These are phyloP conservation scores for Microtus montanus DNA, from an alignment of 2,113 vertebrate species.

Conservation along the genomic window DNA sequence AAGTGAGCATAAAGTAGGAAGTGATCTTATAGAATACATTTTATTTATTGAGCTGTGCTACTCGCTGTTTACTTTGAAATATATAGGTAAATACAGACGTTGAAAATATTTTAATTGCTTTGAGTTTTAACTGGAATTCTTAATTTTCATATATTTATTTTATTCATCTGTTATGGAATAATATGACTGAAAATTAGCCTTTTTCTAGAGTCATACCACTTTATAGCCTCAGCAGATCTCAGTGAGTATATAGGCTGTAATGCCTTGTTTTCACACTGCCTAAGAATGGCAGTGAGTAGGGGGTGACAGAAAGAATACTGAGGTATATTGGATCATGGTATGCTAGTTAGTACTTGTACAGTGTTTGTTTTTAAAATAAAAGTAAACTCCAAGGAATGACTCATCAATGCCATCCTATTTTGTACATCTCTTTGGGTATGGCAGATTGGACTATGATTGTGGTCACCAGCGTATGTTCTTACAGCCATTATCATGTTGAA, in stretches of 20 bases:
- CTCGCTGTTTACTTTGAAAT: not conserved
- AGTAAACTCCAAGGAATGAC: conserved; percentile 84
- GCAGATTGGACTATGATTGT: conserved; percentile 80
- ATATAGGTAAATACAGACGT: not conserved
- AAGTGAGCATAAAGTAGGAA: conserved; percentile 26
- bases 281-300: not conserved
- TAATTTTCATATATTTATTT: not conserved
- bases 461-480: conserved; percentile 82
- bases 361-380: conserved; percentile 77
- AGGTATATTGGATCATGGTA: conserved; percentile 14
- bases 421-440: conserved; percentile 87
- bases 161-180: conserved; percentile 20
- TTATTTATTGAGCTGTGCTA: not conserved
- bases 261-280: conserved; percentile 5
- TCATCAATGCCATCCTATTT: conserved; percentile 86
- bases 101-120: conserved; percentile 33
- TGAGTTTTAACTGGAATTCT: not conserved
- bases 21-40: not conserved
- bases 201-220: conserved; percentile 39
- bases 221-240: conserved; percentile 11
- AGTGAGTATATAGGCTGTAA: not conserved
- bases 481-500: conserved; percentile 81
- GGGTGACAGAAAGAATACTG: not conserved
- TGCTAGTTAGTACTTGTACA: conserved; percentile 68
- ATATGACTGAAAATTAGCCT: not conserved